A percentile compares a stretch with the other conserved stretches of the same genome.
These are phyloP conservation scores for Andrena chrysosceles DNA, from an alignment of 2,888 invertebrate genomes.

Conservation along the genomic window DNA sequence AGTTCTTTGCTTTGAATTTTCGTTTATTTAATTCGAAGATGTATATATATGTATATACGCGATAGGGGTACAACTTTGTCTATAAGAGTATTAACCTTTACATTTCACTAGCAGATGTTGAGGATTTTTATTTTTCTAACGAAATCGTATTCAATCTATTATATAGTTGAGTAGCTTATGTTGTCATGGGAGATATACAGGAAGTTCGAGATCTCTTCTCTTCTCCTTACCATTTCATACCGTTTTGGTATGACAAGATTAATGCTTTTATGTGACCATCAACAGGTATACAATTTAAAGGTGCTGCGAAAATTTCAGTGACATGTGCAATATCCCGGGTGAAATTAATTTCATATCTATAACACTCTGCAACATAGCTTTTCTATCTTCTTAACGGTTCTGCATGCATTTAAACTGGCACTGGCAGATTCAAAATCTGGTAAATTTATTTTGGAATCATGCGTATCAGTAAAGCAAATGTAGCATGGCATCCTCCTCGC, in stretches of 20 bases:
- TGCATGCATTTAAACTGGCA: constrained; percentile 65
- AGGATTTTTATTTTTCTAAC: not conserved
- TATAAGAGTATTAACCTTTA: not conserved
- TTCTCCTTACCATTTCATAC: constrained; percentile 4
- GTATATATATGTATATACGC: not conserved
- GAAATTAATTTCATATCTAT: constrained; percentile 65
- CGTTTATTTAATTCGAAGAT: too few species aligned
- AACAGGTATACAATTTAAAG: constrained; percentile 63
- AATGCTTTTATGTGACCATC: constrained; percentile 60
- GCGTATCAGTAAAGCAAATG: not conserved
- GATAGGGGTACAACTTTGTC: not conserved
- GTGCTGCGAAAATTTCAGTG: constrained; percentile 69
- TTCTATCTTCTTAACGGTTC: constrained; percentile 46
- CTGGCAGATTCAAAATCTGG: constrained; percentile 47
- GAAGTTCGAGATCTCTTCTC: not conserved
- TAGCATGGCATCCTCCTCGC: not conserved
- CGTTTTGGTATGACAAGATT: constrained; percentile 49
- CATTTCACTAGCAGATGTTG: not conserved
- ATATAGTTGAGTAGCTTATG: not conserved
- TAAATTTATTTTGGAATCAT: constrained; percentile 50
- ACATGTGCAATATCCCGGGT: constrained; percentile 67
- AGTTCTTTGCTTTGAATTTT: not conserved
- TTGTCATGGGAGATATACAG: not conserved
- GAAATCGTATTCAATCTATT: not conserved
- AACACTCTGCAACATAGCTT: constrained; percentile 48